A percentile compares a stretch with the other conserved stretches of the same genome.
phyloP scores from a whole-genome alignment of 2,113 vertebrate genomes.

The Etia nguti region DNA sequence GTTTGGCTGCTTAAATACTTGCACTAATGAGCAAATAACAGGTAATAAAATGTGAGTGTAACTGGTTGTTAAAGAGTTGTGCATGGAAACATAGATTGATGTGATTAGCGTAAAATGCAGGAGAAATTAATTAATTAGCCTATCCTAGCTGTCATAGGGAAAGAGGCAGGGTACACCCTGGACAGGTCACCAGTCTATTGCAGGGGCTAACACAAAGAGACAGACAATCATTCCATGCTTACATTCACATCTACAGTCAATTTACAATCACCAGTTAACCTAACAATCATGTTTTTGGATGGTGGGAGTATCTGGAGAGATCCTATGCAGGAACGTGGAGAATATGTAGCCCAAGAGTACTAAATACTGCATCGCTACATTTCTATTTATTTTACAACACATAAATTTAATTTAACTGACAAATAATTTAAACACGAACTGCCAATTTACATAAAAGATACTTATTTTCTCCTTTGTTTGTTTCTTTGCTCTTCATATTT shows the following conservation, averaged over 20 bases:
- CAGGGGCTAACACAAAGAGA: neutral
- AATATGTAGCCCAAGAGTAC: neutral
- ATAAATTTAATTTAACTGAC: neutral
- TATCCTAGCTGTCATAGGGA: neutral
- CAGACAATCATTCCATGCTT: neutral
- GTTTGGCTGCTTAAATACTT: neutral
- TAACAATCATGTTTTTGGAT: neutral
- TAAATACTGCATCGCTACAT: neutral
- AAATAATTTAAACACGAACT: neutral
- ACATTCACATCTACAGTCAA: neutral
- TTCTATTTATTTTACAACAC: neutral
- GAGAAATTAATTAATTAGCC: neutral
- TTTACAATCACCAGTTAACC: neutral
- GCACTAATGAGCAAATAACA: neutral
- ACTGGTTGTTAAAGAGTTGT: neutral
- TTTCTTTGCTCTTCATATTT: neutral
- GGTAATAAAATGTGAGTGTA: neutral
- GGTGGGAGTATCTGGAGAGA: neutral
- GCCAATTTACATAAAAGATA: neutral
- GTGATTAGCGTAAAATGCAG: conserved; percentile 6
- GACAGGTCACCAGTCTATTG: neutral
- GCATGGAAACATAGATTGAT: neutral
- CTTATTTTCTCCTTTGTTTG: neutral
- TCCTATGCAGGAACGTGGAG: neutral
- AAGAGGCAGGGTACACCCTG: neutral